phyloP scores from a whole-genome alignment of 1,140 invertebrate genomes.

The Drosophila micromelanica region DNA sequence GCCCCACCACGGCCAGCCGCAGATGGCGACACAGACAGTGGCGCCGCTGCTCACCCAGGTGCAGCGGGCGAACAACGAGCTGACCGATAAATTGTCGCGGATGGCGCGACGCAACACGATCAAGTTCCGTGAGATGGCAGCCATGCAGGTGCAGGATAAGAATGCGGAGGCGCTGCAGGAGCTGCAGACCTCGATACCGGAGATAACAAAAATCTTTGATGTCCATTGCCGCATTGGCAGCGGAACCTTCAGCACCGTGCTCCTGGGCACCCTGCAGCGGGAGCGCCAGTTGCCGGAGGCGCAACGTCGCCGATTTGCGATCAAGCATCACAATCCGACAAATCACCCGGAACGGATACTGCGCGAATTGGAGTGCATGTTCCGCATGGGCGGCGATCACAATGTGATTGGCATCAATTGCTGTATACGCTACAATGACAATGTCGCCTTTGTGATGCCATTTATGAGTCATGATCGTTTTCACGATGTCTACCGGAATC shows the following conservation, averaged over 20 bases:
- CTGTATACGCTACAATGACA: conserved; percentile 91
- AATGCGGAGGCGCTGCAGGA: conserved; percentile 85
- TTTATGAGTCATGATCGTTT: conserved; percentile 90
- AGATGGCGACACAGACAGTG: not conserved
- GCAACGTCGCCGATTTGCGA: conserved; percentile 88
- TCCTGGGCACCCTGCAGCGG: conserved; percentile 89
- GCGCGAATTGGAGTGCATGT: conserved; percentile 91
- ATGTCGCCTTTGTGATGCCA: conserved; percentile 96
- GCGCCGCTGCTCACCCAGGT: conserved; percentile 23
- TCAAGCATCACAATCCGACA: conserved; percentile 94
- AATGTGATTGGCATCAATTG: conserved; percentile 93
- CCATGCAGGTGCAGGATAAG: conserved; percentile 58
- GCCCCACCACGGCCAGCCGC: not conserved
- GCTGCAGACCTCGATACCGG: conserved; percentile 86
- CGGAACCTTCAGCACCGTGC: conserved; percentile 94
- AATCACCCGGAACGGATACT: conserved; percentile 91
- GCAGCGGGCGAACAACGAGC: conserved; percentile 31
- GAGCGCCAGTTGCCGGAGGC: conserved; percentile 83
- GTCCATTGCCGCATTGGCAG: conserved; percentile 90
- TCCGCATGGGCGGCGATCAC: conserved; percentile 90
- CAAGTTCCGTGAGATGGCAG: conserved; percentile 46
- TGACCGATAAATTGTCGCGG: conserved; percentile 49
- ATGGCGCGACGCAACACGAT: conserved; percentile 40
- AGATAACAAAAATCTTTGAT: conserved; percentile 88
- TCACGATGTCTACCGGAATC: conserved; percentile 90